Evolutionary conservation across 2,888 invertebrate species (phyloP).

Genomic region (Lepetodrilus schrolli): DNA sequence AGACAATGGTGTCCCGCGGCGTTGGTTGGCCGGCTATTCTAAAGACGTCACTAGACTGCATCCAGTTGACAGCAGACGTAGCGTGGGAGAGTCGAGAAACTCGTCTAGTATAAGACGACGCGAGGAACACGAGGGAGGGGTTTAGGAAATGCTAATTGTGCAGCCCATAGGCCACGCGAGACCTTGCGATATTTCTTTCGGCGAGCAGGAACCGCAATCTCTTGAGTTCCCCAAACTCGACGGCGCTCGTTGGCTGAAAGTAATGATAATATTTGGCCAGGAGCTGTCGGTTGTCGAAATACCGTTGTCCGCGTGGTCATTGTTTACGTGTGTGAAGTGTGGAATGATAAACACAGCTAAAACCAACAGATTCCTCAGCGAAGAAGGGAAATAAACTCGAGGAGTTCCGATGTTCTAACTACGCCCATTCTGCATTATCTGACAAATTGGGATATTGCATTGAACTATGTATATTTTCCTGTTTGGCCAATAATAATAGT

Average conservation of each 20-base stretch:
- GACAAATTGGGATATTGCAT: no score
- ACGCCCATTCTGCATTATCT: no score
- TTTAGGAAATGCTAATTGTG: not conserved
- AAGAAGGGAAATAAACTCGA: no score
- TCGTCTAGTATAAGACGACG: not conserved
- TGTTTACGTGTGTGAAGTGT: not conserved
- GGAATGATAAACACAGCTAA: not conserved
- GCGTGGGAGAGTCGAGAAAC: constrained; percentile 17
- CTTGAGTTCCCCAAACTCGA: not conserved
- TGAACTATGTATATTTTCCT: no score
- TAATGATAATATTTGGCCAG: not conserved
- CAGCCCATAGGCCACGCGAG: not conserved
- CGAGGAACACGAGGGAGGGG: not conserved
- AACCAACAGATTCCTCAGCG: no score
- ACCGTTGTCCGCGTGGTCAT: not conserved
- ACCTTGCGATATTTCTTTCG: no score
- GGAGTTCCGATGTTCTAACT: no score
- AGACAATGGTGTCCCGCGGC: constrained; percentile 8
- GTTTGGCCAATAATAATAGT: no score
- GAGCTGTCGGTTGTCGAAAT: not conserved
- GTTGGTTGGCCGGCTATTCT: not conserved
- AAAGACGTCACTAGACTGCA: not conserved
- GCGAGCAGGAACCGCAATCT: no score
- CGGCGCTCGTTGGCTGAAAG: no score
- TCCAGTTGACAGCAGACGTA: not conserved